Evolutionary conservation across 1,140 invertebrate genomes (phyloP), one percentile per base, ranked within the genome.

Genomic region (Cepaea nemoralis): DNA sequence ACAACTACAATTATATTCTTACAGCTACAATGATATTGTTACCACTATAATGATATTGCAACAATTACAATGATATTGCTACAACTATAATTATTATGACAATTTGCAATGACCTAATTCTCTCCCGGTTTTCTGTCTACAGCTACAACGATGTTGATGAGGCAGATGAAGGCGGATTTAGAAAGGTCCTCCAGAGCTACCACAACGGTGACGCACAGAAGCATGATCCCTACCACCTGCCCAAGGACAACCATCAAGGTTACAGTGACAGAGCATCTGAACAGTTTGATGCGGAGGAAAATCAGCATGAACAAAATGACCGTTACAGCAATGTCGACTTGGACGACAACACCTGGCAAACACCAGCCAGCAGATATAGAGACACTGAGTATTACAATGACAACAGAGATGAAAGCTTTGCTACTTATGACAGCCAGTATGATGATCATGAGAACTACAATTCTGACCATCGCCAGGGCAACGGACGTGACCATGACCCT

Each of bases 361-460:
- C 22, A 31, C 22, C 22, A 31, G 22, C 63, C 27, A 67, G 27
- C 37, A 50, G 27, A n/a, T 48, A 50, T 50, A 12, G 14, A 31
- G 6, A n/a, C 10, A 50, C 8, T 6, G 45, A 33, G 22, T 10
- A 12, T 50, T 14, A 16, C 45, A 12, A 24, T 71, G 55, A 79
- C 40, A 31, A 14, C 0, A 40, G 42, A 14, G 75, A 83, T 67
- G 19, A 80, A 14, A 81, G 69, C 35, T 69, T 82, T 55, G 42
- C 78, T 77, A 31, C 84, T 48, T 50, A 77, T 39, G 69, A 84
- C 66, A n/a, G n/a, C n/a, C 45, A 84, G 78, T 76, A 84, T 66
- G 75, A 80, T 82, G 55, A 75, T 35, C 33, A 82, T 76, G 71
- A 80, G 24, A 24, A 73, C 66, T 33, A 45, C 27, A 27, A 85